A percentile compares a stretch with the other conserved stretches of the same genome.
Evolutionary conservation across 2,113 vertebrate species (phyloP).

Genomic region (Toxotes jaculatrix): DNA sequence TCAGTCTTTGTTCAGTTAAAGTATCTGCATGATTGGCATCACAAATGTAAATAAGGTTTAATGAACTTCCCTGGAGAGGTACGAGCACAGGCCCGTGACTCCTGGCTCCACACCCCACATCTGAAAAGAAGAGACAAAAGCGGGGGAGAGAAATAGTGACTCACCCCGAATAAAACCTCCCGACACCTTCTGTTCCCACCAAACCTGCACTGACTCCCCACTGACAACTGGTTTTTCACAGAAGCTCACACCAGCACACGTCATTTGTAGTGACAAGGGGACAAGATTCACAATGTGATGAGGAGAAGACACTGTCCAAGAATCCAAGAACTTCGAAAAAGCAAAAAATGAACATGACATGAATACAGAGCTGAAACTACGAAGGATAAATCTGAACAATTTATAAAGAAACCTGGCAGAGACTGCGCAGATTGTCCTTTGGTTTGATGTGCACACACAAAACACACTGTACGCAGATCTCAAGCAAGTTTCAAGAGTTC

Average conservation of each 20-base stretch:
- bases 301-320: not conserved
- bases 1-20: slow-evolving; percentile 46
- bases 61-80: slow-evolving; percentile 68
- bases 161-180: slow-evolving; percentile 32
- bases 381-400: no score
- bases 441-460: no score
- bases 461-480: no score
- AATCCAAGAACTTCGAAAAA: not conserved
- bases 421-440: no score
- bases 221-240: not conserved
- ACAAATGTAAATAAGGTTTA: slow-evolving; percentile 70
- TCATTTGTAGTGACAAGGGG: not conserved
- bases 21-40: slow-evolving; percentile 66
- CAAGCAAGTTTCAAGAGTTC: no score
- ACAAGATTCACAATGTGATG: not conserved
- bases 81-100: slow-evolving; percentile 23
- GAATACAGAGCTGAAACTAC: no score
- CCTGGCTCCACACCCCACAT: slow-evolving; percentile 39
- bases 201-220: slow-evolving; percentile 37
- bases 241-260: not conserved
- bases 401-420: no score
- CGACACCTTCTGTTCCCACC: slow-evolving; percentile 50
- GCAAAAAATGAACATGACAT: no score
- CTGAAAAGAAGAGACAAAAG: slow-evolving; percentile 61
- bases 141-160: not conserved